Evolutionary conservation across 2,797 vertebrate genomes (phyloP).

Genomic region (Clarias platycephalus): DNA sequence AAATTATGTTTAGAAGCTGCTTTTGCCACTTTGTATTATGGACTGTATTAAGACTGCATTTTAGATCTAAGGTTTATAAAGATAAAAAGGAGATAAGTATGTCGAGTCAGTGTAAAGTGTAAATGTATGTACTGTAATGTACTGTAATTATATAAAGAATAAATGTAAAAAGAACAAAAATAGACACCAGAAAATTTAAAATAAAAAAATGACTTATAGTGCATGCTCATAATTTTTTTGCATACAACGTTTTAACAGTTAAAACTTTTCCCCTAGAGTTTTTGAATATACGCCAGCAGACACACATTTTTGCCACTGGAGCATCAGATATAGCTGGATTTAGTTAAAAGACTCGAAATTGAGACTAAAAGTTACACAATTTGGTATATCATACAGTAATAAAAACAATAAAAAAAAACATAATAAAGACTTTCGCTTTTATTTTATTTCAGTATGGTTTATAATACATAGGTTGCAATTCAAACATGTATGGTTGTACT

Average conservation of each 20-base stretch:
- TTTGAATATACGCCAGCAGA: not conserved
- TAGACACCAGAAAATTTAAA: not conserved
- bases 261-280: not conserved
- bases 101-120: not conserved
- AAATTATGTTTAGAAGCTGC: not conserved
- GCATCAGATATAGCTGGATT: not conserved
- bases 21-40: not conserved
- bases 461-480: not conserved
- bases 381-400: not conserved
- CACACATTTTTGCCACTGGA: not conserved
- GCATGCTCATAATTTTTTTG: not conserved
- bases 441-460: not conserved
- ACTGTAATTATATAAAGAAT: too few species aligned
- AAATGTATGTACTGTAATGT: too few species aligned
- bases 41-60: not conserved
- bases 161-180: not conserved
- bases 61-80: not conserved
- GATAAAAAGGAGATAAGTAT: not conserved
- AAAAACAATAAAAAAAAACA: not conserved
- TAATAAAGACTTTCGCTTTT: not conserved
- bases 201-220: not conserved
- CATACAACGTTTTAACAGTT: not conserved
- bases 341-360: not conserved
- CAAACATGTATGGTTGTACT: conserved; percentile 5
- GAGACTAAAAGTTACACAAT: not conserved